A percentile compares a stretch with the other conserved stretches of the same genome.
These are phyloP conservation scores for Capitella teleta DNA, from an alignment of 1,140 invertebrate species.

Conservation along the genomic window DNA sequence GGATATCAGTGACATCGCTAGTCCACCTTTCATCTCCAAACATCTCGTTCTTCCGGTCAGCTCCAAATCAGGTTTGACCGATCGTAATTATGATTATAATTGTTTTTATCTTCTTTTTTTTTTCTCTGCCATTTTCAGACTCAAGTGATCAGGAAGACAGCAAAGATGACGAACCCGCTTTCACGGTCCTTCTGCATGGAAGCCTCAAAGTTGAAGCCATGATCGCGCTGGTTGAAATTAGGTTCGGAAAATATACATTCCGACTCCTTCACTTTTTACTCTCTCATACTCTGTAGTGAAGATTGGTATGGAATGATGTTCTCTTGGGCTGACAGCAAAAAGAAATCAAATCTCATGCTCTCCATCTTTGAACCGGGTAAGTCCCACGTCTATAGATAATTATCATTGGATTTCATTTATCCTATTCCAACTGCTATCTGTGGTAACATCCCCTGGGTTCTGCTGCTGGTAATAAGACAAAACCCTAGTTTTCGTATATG, in stretches of 20 bases:
- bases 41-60: constrained; percentile 66
- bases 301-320: constrained; percentile 91
- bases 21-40: constrained; percentile 79
- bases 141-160: constrained; percentile 33
- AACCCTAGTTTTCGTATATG: no score
- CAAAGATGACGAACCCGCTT: constrained; percentile 67
- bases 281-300: constrained; percentile 39
- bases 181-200: constrained; percentile 87
- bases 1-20: constrained; percentile 71
- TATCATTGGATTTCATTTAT: neutral
- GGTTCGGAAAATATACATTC: constrained; percentile 7
- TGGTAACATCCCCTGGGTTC: no score
- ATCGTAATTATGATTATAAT: neutral
- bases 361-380: constrained; percentile 70
- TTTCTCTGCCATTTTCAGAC: neutral
- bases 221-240: constrained; percentile 42
- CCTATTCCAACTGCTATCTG: no score
- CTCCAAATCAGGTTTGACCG: neutral
- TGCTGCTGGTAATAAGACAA: no score
- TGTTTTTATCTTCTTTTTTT: neutral
- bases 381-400: neutral
- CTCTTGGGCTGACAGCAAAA: constrained; percentile 86
- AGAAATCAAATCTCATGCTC: constrained; percentile 88
- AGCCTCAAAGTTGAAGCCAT: constrained; percentile 64
- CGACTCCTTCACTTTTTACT: neutral